phyloP scores from a whole-genome alignment of 2,888 invertebrate genomes.

The Athalia cordata region DNA sequence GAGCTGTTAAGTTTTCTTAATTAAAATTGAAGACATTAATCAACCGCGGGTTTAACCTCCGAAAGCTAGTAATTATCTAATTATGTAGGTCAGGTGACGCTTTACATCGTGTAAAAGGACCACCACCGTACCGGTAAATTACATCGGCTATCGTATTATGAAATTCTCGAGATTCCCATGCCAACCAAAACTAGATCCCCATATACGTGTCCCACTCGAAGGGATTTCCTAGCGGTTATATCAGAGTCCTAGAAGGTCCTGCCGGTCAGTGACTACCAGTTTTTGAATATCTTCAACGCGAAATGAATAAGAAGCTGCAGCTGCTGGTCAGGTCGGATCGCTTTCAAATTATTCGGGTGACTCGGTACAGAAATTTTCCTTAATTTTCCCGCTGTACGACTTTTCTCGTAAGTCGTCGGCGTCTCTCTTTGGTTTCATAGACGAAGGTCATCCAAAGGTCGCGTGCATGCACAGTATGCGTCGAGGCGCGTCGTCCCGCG shows the following conservation, averaged over 20 bases:
- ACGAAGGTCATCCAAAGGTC: conserved; percentile 15
- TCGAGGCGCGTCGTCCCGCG: no score
- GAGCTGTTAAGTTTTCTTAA: conserved; percentile 25
- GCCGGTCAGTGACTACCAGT: conserved; percentile 52
- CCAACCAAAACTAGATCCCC: not conserved
- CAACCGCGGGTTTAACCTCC: conserved; percentile 10
- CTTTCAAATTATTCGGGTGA: conserved; percentile 73
- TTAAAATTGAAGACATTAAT: conserved; percentile 34
- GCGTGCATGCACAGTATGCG: not conserved
- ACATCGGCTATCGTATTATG: no score
- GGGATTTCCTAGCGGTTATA: no score
- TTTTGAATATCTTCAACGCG: conserved; percentile 71
- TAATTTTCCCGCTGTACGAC: not conserved
- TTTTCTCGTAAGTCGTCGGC: not conserved
- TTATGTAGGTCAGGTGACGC: conserved; percentile 20
- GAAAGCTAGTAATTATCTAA: conserved; percentile 31
- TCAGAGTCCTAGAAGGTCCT: not conserved
- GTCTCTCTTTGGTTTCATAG: not conserved
- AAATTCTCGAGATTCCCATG: not conserved
- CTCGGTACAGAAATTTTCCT: conserved; percentile 59
- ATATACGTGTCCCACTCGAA: no score
- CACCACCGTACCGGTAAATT: not conserved
- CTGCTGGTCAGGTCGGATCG: conserved; percentile 70
- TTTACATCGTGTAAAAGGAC: not conserved
- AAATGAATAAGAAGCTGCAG: conserved; percentile 67